phyloP scores from a whole-genome alignment of 1,140 invertebrate species.

The Argopecten irradians region DNA sequence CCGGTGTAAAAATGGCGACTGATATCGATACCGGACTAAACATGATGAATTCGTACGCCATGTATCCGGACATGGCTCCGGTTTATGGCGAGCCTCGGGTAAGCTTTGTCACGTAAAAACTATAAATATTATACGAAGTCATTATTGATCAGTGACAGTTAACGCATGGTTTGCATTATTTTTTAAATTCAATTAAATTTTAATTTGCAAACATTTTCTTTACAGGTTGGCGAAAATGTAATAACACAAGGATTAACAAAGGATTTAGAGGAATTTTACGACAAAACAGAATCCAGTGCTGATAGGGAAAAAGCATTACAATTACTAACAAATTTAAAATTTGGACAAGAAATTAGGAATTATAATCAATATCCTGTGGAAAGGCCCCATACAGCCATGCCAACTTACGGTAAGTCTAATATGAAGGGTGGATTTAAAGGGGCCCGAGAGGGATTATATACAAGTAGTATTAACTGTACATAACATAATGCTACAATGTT shows the following conservation, averaged over 20 bases:
- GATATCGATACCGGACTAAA: slow-evolving; percentile 45
- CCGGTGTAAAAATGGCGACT: slow-evolving; percentile 61
- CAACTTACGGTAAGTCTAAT: slow-evolving; percentile 58
- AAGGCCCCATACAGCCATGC: slow-evolving; percentile 66
- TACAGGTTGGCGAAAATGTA: slow-evolving; percentile 68
- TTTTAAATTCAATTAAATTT: not conserved
- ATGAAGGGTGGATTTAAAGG: slow-evolving; percentile 28
- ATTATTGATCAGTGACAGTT: not conserved
- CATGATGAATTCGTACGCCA: slow-evolving; percentile 41
- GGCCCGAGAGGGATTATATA: not conserved
- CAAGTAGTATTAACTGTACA: not conserved
- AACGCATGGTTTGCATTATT: slow-evolving; percentile 27
- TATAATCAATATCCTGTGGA: slow-evolving; percentile 4
- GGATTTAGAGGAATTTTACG: slow-evolving; percentile 66
- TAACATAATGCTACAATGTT: not conserved
- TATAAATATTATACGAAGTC: not conserved
- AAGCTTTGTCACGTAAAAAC: slow-evolving; percentile 41
- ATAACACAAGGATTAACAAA: slow-evolving; percentile 60
- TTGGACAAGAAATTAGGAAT: slow-evolving; percentile 50
- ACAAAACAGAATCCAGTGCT: slow-evolving; percentile 57
- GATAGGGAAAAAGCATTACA: slow-evolving; percentile 67
- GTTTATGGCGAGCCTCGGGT: slow-evolving; percentile 59
- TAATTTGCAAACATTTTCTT: slow-evolving; percentile 24
- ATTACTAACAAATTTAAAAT: slow-evolving; percentile 61
- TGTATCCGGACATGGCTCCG: slow-evolving; percentile 35